A percentile compares a stretch with the other conserved stretches of the same genome.
phyloP scores from a whole-genome alignment of 2,113 vertebrate species.

The Centropus bengalensis region DNA sequence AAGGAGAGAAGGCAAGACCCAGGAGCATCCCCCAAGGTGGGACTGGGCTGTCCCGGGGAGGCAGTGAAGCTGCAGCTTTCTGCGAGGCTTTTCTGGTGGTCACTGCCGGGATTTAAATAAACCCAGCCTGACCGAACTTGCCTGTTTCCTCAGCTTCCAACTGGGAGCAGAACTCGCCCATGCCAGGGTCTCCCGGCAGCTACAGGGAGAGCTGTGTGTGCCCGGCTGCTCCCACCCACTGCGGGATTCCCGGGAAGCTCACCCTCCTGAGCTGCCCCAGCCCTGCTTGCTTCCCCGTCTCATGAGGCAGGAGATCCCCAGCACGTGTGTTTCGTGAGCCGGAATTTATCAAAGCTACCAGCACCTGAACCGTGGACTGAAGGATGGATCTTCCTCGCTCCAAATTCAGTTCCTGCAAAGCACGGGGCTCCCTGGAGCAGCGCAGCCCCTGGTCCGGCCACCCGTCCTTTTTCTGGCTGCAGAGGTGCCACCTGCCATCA shows the following conservation, averaged over 20 bases:
- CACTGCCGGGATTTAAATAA: background rate
- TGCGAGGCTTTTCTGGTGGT: background rate
- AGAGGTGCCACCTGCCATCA: background rate
- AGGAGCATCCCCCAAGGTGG: background rate
- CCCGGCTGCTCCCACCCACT: accelerated
- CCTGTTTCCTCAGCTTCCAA: accelerated
- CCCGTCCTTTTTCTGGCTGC: background rate
- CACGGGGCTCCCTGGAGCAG: accelerated
- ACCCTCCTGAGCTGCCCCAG: background rate
- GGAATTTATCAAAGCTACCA: background rate
- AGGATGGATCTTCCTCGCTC: background rate
- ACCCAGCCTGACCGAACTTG: background rate
- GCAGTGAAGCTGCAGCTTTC: background rate
- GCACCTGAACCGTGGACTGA: background rate
- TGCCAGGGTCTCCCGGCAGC: background rate
- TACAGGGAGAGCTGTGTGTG: background rate
- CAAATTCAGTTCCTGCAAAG: background rate
- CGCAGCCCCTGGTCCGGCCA: accelerated
- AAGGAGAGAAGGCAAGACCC: background rate
- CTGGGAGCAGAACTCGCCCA: background rate
- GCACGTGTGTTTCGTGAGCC: accelerated
- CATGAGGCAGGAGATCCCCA: accelerated
- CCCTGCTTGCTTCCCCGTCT: background rate
- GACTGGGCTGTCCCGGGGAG: background rate
- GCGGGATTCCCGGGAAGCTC: background rate